Percentiles rank a stretch among this genome's conserved stretches.
phyloP scores from a whole-genome alignment of 1,140 invertebrate species.

The Piezodorus guildinii region DNA sequence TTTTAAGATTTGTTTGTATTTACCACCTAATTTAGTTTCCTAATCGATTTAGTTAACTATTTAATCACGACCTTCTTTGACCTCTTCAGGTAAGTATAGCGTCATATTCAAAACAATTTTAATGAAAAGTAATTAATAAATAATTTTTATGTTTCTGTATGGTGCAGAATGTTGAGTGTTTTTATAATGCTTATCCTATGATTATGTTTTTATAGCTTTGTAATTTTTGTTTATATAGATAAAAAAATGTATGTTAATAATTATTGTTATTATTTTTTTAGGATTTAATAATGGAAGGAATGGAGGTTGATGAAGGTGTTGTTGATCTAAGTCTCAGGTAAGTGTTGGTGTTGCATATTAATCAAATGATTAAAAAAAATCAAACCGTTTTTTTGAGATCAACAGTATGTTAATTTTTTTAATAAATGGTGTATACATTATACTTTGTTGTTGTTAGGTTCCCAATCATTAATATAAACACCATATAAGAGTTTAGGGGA shows the following conservation, averaged over 20 bases:
- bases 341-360: constrained; percentile 28
- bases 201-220: too few relatives aligned
- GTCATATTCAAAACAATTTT: not conserved
- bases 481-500: too few relatives aligned
- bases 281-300: constrained; percentile 44
- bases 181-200: too few relatives aligned
- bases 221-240: too few relatives aligned
- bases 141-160: not conserved
- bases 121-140: not conserved
- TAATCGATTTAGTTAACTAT: constrained; percentile 4
- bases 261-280: not conserved
- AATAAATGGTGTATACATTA: too few relatives aligned
- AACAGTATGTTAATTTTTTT: too few relatives aligned
- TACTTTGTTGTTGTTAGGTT: too few relatives aligned
- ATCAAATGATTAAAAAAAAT: too few relatives aligned
- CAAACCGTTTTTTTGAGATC: too few relatives aligned
- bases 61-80: constrained; percentile 17
- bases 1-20: too few relatives aligned
- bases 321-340: constrained; percentile 67
- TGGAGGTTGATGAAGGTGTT: constrained; percentile 53
- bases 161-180: not conserved
- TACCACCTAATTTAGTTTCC: too few relatives aligned
- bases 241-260: not conserved
- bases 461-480: too few relatives aligned
- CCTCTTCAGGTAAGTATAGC: constrained; percentile 5